These are phyloP conservation scores for Coleophora deauratella DNA, from an alignment of 2,888 invertebrate genomes.

Conservation along the genomic window DNA sequence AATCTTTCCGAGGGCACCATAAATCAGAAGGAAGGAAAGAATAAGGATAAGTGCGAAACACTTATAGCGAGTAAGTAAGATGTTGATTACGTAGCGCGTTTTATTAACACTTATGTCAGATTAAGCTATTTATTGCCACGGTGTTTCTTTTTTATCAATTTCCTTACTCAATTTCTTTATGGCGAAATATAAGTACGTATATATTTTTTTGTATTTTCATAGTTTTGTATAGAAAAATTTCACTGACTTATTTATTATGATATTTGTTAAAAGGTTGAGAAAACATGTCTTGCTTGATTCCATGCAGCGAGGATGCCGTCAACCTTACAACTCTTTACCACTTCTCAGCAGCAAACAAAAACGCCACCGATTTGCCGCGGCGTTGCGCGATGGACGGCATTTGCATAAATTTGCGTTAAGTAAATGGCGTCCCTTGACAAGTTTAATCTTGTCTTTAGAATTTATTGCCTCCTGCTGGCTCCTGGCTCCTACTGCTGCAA, in stretches of 20 bases:
- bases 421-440: conserved; percentile 72
- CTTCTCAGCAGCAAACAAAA: conserved; percentile 43
- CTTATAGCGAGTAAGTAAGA: conserved; percentile 16
- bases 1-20: conserved; percentile 25
- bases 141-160: too few relatives aligned
- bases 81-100: conserved; percentile 15
- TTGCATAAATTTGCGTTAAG: conserved; percentile 74
- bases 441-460: conserved; percentile 70
- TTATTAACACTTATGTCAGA: too few relatives aligned
- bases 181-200: too few relatives aligned
- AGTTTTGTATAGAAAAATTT: too few relatives aligned
- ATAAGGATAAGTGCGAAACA: too few relatives aligned
- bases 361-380: conserved; percentile 44
- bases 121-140: too few relatives aligned
- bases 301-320: conserved; percentile 3
- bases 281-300: too few relatives aligned
- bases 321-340: conserved; percentile 21
- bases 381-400: conserved; percentile 55
- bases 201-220: too few relatives aligned
- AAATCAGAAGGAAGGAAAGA: conserved; percentile 18
- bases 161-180: too few relatives aligned
- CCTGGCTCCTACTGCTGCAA: conserved; percentile 35
- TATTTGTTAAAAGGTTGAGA: too few relatives aligned
- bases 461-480: conserved; percentile 59
- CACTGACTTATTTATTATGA: too few relatives aligned